Percentiles rank a stretch among this genome's conserved stretches.
Conservation (phyloP, 2,888 invertebrate genomes). For the Orgyia antiqua region DNA sequence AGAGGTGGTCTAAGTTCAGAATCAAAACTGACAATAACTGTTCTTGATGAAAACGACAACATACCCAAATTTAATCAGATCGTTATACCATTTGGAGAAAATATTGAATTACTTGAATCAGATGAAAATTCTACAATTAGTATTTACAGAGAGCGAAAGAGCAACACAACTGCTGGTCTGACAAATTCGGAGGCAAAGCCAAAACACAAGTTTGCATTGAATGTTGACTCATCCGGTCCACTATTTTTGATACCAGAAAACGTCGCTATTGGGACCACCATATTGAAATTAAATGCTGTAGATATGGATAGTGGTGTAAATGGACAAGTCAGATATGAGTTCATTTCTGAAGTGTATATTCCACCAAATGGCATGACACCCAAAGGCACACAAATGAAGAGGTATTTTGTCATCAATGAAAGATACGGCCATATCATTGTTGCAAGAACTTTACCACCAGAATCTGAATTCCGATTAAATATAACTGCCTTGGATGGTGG, state of each 20-base stretch:
- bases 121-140: slow-evolving; percentile 72
- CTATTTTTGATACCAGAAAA: slow-evolving; percentile 85
- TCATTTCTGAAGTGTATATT: slow-evolving; percentile 82
- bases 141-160: slow-evolving; percentile 62
- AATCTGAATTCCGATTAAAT: slow-evolving; percentile 85
- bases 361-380: slow-evolving; percentile 64
- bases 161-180: slow-evolving; percentile 40
- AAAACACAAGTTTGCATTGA: slow-evolving; percentile 54
- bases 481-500: slow-evolving; percentile 87
- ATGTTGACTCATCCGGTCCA: slow-evolving; percentile 66
- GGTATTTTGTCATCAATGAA: slow-evolving; percentile 87
- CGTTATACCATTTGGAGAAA: slow-evolving; percentile 82
- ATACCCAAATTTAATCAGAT: slow-evolving; percentile 84
- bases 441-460: slow-evolving; percentile 84
- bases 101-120: slow-evolving; percentile 81
- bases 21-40: slow-evolving; percentile 82
- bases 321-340: slow-evolving; percentile 84
- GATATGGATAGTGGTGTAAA: slow-evolving; percentile 86
- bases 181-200: slow-evolving; percentile 53
- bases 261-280: slow-evolving; percentile 81
- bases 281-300: slow-evolving; percentile 83
- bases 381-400: slow-evolving; percentile 73
- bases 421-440: slow-evolving; percentile 86
- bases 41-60: slow-evolving; percentile 91
- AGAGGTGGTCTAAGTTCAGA: slow-evolving; percentile 86